phyloP scores from a whole-genome alignment of 2,113 vertebrate species.

The Gambusia holbrooki region DNA sequence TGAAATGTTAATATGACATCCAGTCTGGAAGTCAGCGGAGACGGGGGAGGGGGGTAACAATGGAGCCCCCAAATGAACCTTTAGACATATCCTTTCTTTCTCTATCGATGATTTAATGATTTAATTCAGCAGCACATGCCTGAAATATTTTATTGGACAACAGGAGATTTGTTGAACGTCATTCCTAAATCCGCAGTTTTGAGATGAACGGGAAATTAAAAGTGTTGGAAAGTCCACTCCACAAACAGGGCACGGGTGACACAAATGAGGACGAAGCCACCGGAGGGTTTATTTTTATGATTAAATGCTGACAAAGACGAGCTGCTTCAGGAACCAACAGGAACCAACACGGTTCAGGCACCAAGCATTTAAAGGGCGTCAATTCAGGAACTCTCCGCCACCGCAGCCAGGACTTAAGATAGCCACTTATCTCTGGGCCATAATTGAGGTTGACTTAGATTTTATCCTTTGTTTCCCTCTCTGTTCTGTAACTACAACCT shows the following conservation, averaged over 20 bases:
- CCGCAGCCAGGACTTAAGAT: slow-evolving; percentile 54
- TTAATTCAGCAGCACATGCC: not conserved
- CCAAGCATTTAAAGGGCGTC: slow-evolving; percentile 57
- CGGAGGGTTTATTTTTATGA: slow-evolving; percentile 26
- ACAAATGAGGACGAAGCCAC: slow-evolving; percentile 25
- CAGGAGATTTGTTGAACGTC: not conserved
- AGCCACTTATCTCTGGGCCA: slow-evolving; percentile 62
- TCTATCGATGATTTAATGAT: not conserved
- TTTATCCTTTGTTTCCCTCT: slow-evolving; percentile 31
- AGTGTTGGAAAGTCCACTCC: too few relatives aligned
- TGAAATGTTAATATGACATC: not conserved
- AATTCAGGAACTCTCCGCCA: slow-evolving; percentile 47
- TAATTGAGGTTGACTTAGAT: slow-evolving; percentile 60
- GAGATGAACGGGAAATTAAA: too few relatives aligned
- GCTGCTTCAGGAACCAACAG: not conserved
- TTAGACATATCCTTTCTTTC: not conserved
- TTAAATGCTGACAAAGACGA: slow-evolving; percentile 49
- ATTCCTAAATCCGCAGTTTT: not conserved
- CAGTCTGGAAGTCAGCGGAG: not conserved
- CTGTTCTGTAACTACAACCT: not conserved
- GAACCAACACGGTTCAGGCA: slow-evolving; percentile 43
- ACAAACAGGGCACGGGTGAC: not conserved
- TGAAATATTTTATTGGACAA: not conserved
- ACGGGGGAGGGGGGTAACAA: too few relatives aligned
- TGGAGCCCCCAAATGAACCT: too few relatives aligned